Evolutionary conservation across 2,797 vertebrate genomes (phyloP).

Genomic region (Telmatherina bonti): DNA sequence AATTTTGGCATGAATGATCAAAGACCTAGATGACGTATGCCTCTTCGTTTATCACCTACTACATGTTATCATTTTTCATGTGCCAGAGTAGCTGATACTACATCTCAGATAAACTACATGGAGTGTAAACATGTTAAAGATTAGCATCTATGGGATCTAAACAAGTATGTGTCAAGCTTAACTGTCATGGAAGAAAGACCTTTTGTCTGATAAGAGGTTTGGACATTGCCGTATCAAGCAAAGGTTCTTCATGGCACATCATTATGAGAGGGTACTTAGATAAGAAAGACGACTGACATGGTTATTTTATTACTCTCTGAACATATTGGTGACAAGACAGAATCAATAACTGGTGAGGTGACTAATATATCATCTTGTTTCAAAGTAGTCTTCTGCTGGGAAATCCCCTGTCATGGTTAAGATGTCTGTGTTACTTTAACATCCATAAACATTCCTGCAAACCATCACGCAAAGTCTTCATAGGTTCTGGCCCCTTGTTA

Average conservation of each 20-base stretch:
- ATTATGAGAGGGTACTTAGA: constrained; percentile 22
- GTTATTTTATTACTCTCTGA: background rate
- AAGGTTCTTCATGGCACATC: constrained; percentile 32
- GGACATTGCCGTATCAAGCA: constrained; percentile 34
- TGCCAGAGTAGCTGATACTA: constrained; percentile 12
- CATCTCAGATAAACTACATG: constrained; percentile 6
- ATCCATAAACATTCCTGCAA: background rate
- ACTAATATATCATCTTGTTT: background rate
- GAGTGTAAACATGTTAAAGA: constrained; percentile 22
- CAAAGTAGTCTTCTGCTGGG: background rate
- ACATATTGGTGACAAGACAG: background rate
- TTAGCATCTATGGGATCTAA: constrained; percentile 13
- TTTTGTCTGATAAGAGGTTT: constrained; percentile 49
- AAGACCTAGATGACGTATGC: too few species aligned
- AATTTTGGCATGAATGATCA: background rate
- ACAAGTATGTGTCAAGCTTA: background rate
- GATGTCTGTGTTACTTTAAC: background rate
- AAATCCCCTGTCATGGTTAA: background rate
- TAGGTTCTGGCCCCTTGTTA: background rate
- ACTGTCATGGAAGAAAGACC: constrained; percentile 37
- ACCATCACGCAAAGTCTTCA: background rate
- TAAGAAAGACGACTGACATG: constrained; percentile 13
- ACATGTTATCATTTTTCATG: background rate
- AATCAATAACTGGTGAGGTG: background rate
- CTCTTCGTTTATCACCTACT: background rate